Conservation (phyloP, 2,113 vertebrate species). For the Syngnathus typhle region DNA sequence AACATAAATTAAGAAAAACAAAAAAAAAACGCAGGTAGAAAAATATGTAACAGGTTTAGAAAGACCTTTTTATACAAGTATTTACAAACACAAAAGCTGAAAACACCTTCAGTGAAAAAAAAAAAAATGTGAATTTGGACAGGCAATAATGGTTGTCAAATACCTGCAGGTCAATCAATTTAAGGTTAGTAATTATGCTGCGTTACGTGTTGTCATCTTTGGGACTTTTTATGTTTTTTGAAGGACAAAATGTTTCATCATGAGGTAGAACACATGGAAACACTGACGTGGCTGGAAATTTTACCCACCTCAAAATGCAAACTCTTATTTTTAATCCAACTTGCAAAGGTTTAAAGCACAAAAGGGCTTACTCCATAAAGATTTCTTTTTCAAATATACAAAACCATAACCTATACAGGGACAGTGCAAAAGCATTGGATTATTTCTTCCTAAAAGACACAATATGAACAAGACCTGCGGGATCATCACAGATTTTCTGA, state of each 20-base stretch:
- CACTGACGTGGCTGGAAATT: neutral
- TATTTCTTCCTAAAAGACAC: constrained; percentile 41
- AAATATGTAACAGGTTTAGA: constrained; percentile 82
- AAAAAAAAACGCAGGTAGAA: constrained; percentile 74
- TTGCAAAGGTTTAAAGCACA: neutral
- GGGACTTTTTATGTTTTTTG: neutral
- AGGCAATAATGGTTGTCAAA: neutral
- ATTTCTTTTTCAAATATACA: constrained; percentile 66
- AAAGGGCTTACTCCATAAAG: constrained; percentile 33
- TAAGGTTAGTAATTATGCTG: neutral
- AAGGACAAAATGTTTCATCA: neutral
- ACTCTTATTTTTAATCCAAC: neutral
- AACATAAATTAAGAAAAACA: constrained; percentile 76
- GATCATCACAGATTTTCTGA: constrained; percentile 43
- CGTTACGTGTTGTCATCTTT: neutral
- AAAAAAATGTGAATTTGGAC: neutral
- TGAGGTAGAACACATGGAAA: neutral
- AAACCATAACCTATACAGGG: constrained; percentile 36
- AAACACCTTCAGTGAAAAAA: constrained; percentile 20
- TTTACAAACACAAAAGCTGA: constrained; percentile 73
- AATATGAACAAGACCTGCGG: constrained; percentile 27
- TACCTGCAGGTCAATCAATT: neutral
- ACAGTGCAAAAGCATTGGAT: constrained; percentile 28
- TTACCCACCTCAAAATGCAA: neutral
- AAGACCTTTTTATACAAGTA: constrained; percentile 82